A percentile compares a stretch with the other conserved stretches of the same genome.
These are phyloP conservation scores for Trichonephila inaurata DNA, from an alignment of 1,140 invertebrate genomes.

Conservation along the genomic window DNA sequence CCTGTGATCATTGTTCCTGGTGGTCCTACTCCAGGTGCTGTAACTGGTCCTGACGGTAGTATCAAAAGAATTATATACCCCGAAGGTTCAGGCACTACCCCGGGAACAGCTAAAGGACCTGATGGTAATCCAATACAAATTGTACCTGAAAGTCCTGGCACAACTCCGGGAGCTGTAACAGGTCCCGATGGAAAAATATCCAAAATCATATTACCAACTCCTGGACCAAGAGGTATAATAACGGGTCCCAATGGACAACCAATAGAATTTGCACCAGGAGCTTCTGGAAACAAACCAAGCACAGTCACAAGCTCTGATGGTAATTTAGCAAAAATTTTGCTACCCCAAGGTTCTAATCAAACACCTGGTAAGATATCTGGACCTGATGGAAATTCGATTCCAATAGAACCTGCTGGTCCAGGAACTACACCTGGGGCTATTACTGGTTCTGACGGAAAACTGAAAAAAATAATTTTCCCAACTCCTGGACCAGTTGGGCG, in stretches of 20 bases:
- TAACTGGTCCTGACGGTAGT: constrained; percentile 52
- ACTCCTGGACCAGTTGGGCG: constrained; percentile 22
- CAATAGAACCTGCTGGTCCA: not conserved
- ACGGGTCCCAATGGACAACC: constrained; percentile 19
- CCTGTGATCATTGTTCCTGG: constrained; percentile 37
- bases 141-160: constrained; percentile 42
- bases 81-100: not conserved
- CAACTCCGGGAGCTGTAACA: constrained; percentile 33
- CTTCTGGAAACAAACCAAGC: not conserved
- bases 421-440: constrained; percentile 52
- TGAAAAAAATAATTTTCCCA: not conserved
- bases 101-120: constrained; percentile 1
- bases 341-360: not conserved
- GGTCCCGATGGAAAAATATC: constrained; percentile 22
- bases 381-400: constrained; percentile 7
- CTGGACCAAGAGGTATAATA: not conserved
- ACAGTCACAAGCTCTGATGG: not conserved
- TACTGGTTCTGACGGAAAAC: not conserved
- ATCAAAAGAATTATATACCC: constrained; percentile 4
- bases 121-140: constrained; percentile 20
- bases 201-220: constrained; percentile 21
- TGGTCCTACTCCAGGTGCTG: constrained; percentile 39
- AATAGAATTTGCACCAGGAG: not conserved
- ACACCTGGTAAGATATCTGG: constrained; percentile 37
- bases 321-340: constrained; percentile 27